Base-by-base conservation (phyloP, 1,140 invertebrate genomes). In the Aphelinus atriplicis region DNA sequence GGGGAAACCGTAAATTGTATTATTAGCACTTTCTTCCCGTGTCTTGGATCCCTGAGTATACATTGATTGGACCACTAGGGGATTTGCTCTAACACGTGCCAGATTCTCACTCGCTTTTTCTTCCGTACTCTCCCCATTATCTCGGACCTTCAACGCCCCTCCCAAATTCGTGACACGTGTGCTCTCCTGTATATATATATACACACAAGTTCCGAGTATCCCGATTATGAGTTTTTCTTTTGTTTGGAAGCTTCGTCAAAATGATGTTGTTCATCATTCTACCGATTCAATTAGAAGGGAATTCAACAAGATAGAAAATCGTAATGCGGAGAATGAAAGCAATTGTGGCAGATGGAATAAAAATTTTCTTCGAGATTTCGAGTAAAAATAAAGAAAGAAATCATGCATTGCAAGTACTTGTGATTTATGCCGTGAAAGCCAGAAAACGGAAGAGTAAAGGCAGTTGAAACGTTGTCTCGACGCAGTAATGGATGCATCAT, bases 41-140 rank as follows among this genome's bases (percentile, higher is more conserved):
- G 73, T 70, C 60, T 70, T 75, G 73, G 43, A 75, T 70, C 67
- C 67, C 67, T 64, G 66, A 60, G 61, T 70, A 60, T 65, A 65
- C 78, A 73, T 75, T 80, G 78, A 78, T 80, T 80, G 78, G 65
- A 58, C 70, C 78, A 78, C 75, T 68, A 75, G 75, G 78, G 78
- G 75, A 78, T 80, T 80, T 76, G 57, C 77, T 47, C 63, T 76
- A 74, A 78, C 75, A 73, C 77, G 77, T 78, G 75, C 74, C 66
- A 56, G 75, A 65, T 75, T 76, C 65, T 73, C 60, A 43, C 63
- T 69, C 55, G 42, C 60, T 42, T 55, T 57, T 51, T 47, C 60
- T 48, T 53, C 50, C 26, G 26, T 26, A 26, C 57, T 4, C 57
- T 60, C 43, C 63, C 51, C 48, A 9, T 47, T 55, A 46, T 4